Evolutionary conservation across 2,113 vertebrate genomes (phyloP).

Genomic region (Pomatorhinus ruficollis): DNA sequence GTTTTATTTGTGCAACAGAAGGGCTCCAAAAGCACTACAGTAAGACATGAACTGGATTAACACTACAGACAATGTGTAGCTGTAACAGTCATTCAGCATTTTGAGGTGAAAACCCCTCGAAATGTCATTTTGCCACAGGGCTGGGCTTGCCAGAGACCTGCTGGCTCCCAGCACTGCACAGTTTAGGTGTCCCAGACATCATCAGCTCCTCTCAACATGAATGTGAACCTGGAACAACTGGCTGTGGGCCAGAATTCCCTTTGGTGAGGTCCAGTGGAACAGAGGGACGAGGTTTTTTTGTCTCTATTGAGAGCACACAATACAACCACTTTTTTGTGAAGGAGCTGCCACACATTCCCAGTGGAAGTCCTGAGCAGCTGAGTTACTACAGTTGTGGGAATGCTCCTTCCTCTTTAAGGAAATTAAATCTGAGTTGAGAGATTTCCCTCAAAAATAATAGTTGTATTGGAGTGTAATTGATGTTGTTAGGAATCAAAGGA

Average conservation of each 20-base stretch:
- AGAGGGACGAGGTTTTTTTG: background rate
- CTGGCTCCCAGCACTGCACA: background rate
- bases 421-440: background rate
- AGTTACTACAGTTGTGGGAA: background rate
- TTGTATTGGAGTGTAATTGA: background rate
- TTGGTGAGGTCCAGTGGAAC: background rate
- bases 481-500: background rate
- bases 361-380: background rate
- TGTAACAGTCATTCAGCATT: background rate
- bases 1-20: background rate
- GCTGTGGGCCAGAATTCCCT: background rate
- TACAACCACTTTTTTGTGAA: background rate
- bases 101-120: background rate
- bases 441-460: background rate
- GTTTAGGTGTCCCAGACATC: background rate
- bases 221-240: background rate
- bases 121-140: background rate
- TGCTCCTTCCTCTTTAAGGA: background rate
- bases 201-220: fast-evolving
- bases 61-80: fast-evolving
- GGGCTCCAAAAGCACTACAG: background rate
- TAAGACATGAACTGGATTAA: background rate
- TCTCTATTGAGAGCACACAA: background rate
- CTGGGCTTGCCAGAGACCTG: background rate
- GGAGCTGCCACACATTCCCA: background rate